A percentile compares a stretch with the other conserved stretches of the same genome.
Evolutionary conservation across 1,140 invertebrate genomes (phyloP).

Genomic region (Bombyx mori): DNA sequence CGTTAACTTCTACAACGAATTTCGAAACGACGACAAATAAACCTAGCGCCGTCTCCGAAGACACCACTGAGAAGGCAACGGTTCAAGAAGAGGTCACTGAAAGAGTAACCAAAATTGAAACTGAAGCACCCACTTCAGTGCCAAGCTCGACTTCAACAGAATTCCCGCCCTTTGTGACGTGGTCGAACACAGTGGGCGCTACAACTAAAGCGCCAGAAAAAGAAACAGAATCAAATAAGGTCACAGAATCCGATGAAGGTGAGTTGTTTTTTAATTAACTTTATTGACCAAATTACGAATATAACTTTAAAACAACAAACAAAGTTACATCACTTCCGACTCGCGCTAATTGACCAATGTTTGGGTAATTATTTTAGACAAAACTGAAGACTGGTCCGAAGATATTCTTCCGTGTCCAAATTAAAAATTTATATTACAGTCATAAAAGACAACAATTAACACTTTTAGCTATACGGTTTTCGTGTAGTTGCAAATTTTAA

Average conservation of each 20-base stretch:
- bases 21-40: slow-evolving; percentile 5
- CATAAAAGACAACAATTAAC: too few relatives aligned
- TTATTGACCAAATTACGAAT: background rate
- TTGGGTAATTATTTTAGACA: too few relatives aligned
- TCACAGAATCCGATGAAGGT: slow-evolving; percentile 34
- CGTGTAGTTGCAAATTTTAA: too few relatives aligned
- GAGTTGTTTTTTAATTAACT: slow-evolving; percentile 17
- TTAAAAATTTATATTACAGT: too few relatives aligned
- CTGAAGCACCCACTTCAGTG: slow-evolving; percentile 4
- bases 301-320: background rate
- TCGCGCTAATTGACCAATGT: too few relatives aligned
- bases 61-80: slow-evolving; percentile 14
- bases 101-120: slow-evolving; percentile 1
- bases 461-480: too few relatives aligned
- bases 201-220: slow-evolving; percentile 41
- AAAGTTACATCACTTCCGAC: too few relatives aligned
- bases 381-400: too few relatives aligned
- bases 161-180: slow-evolving; percentile 71
- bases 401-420: too few relatives aligned
- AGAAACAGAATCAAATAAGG: slow-evolving; percentile 30
- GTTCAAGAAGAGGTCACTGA: slow-evolving; percentile 8
- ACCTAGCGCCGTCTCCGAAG: slow-evolving; percentile 19
- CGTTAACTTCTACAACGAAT: slow-evolving; percentile 17
- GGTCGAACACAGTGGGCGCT: slow-evolving; percentile 73
- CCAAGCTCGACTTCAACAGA: slow-evolving; percentile 34